These are phyloP conservation scores for Bombus ignitus DNA, from an alignment of 1,140 invertebrate genomes.

Conservation along the genomic window DNA sequence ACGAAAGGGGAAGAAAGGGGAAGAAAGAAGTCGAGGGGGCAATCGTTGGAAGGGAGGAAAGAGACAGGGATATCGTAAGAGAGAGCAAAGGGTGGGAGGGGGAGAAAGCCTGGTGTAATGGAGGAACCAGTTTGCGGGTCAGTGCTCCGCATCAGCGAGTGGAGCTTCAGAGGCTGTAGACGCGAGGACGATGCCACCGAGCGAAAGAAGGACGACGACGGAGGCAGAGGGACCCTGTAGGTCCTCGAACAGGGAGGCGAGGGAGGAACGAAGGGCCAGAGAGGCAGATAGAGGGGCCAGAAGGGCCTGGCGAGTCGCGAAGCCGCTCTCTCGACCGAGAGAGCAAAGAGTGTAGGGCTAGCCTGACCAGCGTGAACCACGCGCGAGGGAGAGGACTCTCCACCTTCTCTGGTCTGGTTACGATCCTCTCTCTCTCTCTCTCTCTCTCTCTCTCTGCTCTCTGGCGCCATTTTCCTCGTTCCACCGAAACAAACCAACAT, in stretches of 20 bases:
- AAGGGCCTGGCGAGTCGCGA: constrained; percentile 47
- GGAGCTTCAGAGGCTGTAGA: constrained; percentile 65
- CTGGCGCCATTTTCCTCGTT: constrained; percentile 30
- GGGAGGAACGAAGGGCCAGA: constrained; percentile 48
- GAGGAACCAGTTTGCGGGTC: constrained; percentile 73
- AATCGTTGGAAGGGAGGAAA: background rate
- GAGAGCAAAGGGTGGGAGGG: constrained; percentile 55
- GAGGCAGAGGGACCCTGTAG: constrained; percentile 46
- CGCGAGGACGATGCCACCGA: constrained; percentile 67
- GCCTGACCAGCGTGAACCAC: constrained; percentile 37
- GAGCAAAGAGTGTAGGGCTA: constrained; percentile 30
- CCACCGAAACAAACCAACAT: background rate
- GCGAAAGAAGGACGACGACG: constrained; percentile 65
- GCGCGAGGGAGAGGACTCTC: constrained; percentile 23
- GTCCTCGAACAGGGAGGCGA: constrained; percentile 56
- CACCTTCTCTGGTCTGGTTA: too few relatives aligned
- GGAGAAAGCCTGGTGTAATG: constrained; percentile 71
- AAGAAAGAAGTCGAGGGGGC: constrained; percentile 25
- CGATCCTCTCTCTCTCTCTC: background rate
- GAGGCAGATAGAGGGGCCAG: constrained; percentile 53
- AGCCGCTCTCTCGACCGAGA: constrained; percentile 12
- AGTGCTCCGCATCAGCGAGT: constrained; percentile 70
- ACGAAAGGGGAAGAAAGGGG: constrained; percentile 13
- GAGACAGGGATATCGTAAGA: constrained; percentile 12
- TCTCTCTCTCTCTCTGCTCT: background rate